Conservation (phyloP, 2,888 invertebrate species). For the Pseudococcus viburni region DNA sequence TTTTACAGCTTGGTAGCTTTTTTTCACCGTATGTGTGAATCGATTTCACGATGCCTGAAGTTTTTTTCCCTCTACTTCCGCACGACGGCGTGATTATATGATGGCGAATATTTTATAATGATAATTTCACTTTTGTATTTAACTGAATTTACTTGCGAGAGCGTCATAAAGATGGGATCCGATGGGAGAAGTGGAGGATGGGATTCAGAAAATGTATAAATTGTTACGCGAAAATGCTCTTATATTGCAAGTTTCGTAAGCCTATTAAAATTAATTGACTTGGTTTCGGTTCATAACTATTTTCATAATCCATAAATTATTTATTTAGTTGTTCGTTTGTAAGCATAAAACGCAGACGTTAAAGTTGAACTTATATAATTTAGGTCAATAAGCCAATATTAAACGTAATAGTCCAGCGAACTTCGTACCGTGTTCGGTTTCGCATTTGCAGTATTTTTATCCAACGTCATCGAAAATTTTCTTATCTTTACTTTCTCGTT, state of each 20-base stretch:
- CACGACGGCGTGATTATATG: not conserved
- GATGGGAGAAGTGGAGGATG: not conserved
- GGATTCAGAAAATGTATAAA: not conserved
- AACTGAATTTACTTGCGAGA: slow-evolving; percentile 16
- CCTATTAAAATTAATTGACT: slow-evolving; percentile 58
- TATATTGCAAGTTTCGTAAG: slow-evolving; percentile 47
- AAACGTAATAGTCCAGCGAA: slow-evolving; percentile 13
- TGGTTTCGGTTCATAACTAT: slow-evolving; percentile 33
- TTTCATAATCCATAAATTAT: slow-evolving; percentile 57
- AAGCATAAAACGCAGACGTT: slow-evolving; percentile 13
- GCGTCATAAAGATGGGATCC: not conserved
- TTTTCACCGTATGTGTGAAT: not conserved
- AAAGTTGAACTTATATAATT: slow-evolving; percentile 24
- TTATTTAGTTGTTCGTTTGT: slow-evolving; percentile 54
- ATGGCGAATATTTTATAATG: slow-evolving; percentile 25
- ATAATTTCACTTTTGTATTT: slow-evolving; percentile 43
- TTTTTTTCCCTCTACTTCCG: not conserved
- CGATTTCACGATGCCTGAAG: not conserved
- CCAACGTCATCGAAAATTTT: not conserved
- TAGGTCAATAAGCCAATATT: not conserved
- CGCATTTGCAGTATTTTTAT: not conserved
- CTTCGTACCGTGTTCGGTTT: not conserved
- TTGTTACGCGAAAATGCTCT: slow-evolving; percentile 33
- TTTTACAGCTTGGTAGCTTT: not conserved
- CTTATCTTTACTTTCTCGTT: not conserved